Base-by-base conservation (phyloP, 1,140 invertebrate genomes). In the Leptinotarsa lineolata region DNA sequence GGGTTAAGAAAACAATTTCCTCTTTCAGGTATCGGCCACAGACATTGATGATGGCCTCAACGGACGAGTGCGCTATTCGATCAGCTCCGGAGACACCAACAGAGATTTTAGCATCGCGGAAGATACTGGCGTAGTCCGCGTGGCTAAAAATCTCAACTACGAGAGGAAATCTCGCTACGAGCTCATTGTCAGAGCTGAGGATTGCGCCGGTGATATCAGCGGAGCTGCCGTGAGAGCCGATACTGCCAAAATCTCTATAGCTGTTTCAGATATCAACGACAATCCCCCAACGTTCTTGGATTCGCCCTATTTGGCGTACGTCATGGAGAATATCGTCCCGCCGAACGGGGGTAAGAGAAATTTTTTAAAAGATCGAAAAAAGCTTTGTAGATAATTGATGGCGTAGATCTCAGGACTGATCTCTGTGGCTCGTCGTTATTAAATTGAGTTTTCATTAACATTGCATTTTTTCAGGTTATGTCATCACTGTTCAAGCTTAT, bases 221-320 rank as follows among this genome's bases (percentile, higher is more conserved):
- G 90, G 89, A 16, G 88, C 88, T 66, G 80, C 74, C 0, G 83
- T 88, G 0, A 87, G 89, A 70, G 89, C 88, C 74, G 93, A 95
- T 82, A 92, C 90, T 5, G 92, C 94, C 15, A 89, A 91, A 83
- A 85, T 92, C 70, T 88, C 88, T 58, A 90, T 92, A 76, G 88
- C 61, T 46, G 90, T 99, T 4, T 89, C 92, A 24, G 97, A 99
- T 85, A 93, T 98, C 77, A 98, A 99, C 85, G 97, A 99, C 86
- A 97, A 97, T 81, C 90, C 94, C 8, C 97, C 97, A 1, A 92
- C 94, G 1, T 98, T 99, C 83, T 85, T 95, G 48, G 92, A 95
- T 85, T 97, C 95, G 0, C 95, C 95, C 0, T 98, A 98, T 83
- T 84, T 95, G 72, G 94, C 95, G 0, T 92, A 95, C 81, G 93